These are phyloP conservation scores for Zelleria hepariella DNA, from an alignment of 2,888 invertebrate genomes.

Conservation along the genomic window DNA sequence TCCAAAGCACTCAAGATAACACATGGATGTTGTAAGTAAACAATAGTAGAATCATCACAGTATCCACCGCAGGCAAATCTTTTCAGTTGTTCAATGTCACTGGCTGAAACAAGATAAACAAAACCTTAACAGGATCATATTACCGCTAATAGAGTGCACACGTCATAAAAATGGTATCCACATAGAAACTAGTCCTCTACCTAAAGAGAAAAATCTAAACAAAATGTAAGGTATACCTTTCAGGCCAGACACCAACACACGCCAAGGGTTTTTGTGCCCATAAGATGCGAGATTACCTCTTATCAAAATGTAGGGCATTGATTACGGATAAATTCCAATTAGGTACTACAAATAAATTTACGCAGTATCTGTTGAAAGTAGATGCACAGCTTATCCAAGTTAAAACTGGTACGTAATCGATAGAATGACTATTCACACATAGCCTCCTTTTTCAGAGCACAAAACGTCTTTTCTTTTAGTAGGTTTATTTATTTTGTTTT, in stretches of 20 bases:
- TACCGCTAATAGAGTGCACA: background rate
- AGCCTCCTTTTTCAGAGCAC: no score
- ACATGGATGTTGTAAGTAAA: constrained; percentile 89
- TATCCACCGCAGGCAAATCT: constrained; percentile 88
- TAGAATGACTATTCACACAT: no score
- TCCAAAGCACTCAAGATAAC: constrained; percentile 89
- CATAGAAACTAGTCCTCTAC: no score
- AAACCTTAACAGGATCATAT: background rate
- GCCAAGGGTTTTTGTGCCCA: constrained; percentile 89
- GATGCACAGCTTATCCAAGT: no score
- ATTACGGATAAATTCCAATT: constrained; percentile 45
- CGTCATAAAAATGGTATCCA: no score
- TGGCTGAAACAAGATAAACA: constrained; percentile 62
- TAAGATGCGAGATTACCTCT: constrained; percentile 90
- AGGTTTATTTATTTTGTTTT: no score
- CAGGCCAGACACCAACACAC: constrained; percentile 88
- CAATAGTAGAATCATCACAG: constrained; percentile 87
- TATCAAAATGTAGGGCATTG: constrained; percentile 92
- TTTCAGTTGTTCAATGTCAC: constrained; percentile 86
- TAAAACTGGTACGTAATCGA: no score
- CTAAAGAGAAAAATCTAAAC: no score
- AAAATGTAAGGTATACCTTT: constrained; percentile 73
- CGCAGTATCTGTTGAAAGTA: no score
- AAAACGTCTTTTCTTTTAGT: no score
- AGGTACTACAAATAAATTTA: no score